Base-by-base conservation (phyloP, 2,888 invertebrate species). In the Apodemia duryi region DNA sequence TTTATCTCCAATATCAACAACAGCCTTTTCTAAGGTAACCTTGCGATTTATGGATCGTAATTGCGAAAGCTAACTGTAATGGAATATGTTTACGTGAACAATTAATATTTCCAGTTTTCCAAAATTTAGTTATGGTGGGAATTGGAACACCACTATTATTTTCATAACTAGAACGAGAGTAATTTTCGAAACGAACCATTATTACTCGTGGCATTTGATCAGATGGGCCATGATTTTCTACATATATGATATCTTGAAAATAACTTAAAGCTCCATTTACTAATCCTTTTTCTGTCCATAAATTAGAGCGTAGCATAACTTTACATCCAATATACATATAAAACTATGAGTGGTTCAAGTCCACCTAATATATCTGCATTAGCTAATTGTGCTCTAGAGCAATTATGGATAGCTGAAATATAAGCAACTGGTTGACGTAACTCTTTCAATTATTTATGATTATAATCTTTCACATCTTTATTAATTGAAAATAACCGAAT, bases 201-300 rank as follows among this genome's bases (percentile, higher is more conserved):
- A 41, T 41, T 0, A 62, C 43, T 21, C 43, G 62, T 38, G 62
- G 62, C 62, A 41, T 62, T 43, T 62, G 43, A 62, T 62, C 62
- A 62, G 62, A 43, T 7, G 62, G 43, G 41, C 38, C 35, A 62
- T 62, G 43, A 62, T 62, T 62, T 62, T 41, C 62, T 41, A 43
- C 62, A 62, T 62, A 62, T 41, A 62, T 62, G 10, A 62, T 43
- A 3, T 62, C 62, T 41, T 62, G 38, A n/a, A 62, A 43, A 43
- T 62, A 62, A 62, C 35, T 43, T 41, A 62, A 43, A 62, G 62
- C 62, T n/a, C 62, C 62, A n/a, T 62, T 62, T 5, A 41, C 62
- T 9, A 38, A 62, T 41, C 43, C 62, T 35, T 35, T 62, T 62
- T 62, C 62, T 35, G 41, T 38, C 62, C 62, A 62, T n/a, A 51